Percentiles rank a stretch among this genome's conserved stretches.
phyloP scores from a whole-genome alignment of 2,888 invertebrate genomes.

The Stictocephala bisonia region DNA sequence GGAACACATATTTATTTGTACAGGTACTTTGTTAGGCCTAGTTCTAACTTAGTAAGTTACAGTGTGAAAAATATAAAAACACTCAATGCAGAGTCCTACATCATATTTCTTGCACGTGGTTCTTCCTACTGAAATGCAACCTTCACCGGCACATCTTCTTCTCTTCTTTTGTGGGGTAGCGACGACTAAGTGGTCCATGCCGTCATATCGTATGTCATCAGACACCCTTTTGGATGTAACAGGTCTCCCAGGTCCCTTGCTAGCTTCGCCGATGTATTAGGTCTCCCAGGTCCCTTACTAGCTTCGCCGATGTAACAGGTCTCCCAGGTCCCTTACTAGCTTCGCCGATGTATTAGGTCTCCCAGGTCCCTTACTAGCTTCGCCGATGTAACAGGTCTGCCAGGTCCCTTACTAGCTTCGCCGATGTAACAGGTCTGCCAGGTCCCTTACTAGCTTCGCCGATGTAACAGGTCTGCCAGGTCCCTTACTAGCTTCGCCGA shows the following conservation, averaged over 20 bases:
- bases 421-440: too few species aligned
- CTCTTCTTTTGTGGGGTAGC: slow-evolving; percentile 8
- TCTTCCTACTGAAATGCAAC: not conserved
- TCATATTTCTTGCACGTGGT: slow-evolving; percentile 14
- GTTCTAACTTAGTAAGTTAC: not conserved
- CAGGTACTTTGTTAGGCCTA: not conserved
- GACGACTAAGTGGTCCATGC: not conserved
- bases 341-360: too few species aligned
- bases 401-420: too few species aligned
- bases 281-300: too few species aligned
- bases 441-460: too few species aligned
- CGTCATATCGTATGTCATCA: slow-evolving; percentile 1
- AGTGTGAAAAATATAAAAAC: not conserved
- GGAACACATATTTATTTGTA: not conserved
- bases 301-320: too few species aligned
- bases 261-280: too few species aligned
- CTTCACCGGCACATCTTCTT: slow-evolving; percentile 8
- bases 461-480: too few species aligned
- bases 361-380: too few species aligned
- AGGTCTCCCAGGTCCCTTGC: not conserved
- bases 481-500: too few species aligned
- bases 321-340: too few species aligned
- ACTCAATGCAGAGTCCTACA: not conserved
- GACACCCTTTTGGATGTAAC: not conserved
- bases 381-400: too few species aligned